A percentile compares a stretch with the other conserved stretches of the same genome.
Conservation (phyloP, 2,797 vertebrate species). For the Thalassophryne amazonica region DNA sequence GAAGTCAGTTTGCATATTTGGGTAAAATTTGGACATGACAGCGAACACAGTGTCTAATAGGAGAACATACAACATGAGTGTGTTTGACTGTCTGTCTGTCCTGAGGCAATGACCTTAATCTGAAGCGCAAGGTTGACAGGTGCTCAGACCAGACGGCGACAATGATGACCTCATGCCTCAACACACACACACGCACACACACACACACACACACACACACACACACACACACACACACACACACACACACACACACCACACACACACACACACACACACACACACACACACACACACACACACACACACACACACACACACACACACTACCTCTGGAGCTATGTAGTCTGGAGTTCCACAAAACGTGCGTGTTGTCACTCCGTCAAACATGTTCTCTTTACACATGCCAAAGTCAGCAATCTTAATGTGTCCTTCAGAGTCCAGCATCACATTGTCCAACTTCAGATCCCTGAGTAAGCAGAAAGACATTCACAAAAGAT, state of each 20-base stretch:
- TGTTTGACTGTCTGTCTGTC: conserved; percentile 16
- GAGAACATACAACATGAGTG: conserved; percentile 25
- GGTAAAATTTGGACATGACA: conserved; percentile 31
- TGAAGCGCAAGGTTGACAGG: conserved; percentile 49
- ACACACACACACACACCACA: not conserved
- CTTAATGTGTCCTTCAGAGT: conserved; percentile 95
- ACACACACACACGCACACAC: not conserved
- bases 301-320: not conserved
- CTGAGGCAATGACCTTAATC: conserved; percentile 59
- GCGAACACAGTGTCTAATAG: conserved; percentile 30
- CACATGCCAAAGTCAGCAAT: conserved; percentile 99
- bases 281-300: not conserved
- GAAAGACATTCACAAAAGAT: not conserved
- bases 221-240: not conserved
- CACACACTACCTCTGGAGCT: conserved; percentile 86
- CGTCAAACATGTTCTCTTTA: conserved; percentile 90
- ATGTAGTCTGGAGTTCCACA: conserved; percentile 98
- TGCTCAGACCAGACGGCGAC: conserved; percentile 48
- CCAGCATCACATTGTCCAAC: conserved; percentile 97
- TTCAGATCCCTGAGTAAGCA: conserved; percentile 87
- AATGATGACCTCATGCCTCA: conserved; percentile 47
- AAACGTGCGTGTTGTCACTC: conserved; percentile 92
- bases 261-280: not conserved
- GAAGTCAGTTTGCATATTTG: conserved; percentile 13
- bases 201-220: not conserved